Evolutionary conservation across 2,113 vertebrate species (phyloP).

Genomic region (Sula dactylatra): DNA sequence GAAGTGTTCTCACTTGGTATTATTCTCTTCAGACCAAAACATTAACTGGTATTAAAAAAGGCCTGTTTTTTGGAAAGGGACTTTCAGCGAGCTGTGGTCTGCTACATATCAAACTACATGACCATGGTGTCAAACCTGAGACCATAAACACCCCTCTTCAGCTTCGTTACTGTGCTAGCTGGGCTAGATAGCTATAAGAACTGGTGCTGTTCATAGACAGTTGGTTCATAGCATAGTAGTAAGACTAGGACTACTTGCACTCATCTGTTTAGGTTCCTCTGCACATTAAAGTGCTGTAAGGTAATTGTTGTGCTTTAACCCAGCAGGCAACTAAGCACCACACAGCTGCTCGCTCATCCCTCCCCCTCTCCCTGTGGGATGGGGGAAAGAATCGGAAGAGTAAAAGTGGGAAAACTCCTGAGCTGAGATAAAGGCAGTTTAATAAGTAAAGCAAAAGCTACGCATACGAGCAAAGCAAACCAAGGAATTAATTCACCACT

Average conservation of each 20-base stretch:
- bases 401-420: neutral
- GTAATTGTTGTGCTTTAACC: neutral
- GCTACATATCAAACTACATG: neutral
- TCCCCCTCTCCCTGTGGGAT: no score
- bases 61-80: neutral
- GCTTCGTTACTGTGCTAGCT: neutral
- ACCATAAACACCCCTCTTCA: neutral
- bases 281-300: neutral
- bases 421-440: neutral
- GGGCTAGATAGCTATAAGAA: neutral
- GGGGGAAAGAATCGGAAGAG: neutral
- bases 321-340: neutral
- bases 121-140: neutral
- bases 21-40: neutral
- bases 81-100: neutral
- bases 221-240: neutral
- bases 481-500: neutral
- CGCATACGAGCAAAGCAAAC: fast-evolving
- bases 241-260: neutral
- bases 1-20: neutral
- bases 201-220: neutral
- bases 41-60: neutral
- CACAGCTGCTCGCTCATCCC: neutral
- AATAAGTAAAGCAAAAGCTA: neutral
- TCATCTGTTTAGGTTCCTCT: neutral